These are phyloP conservation scores for Epinotia brunnichana DNA, from an alignment of 2,888 invertebrate species.

Conservation along the genomic window DNA sequence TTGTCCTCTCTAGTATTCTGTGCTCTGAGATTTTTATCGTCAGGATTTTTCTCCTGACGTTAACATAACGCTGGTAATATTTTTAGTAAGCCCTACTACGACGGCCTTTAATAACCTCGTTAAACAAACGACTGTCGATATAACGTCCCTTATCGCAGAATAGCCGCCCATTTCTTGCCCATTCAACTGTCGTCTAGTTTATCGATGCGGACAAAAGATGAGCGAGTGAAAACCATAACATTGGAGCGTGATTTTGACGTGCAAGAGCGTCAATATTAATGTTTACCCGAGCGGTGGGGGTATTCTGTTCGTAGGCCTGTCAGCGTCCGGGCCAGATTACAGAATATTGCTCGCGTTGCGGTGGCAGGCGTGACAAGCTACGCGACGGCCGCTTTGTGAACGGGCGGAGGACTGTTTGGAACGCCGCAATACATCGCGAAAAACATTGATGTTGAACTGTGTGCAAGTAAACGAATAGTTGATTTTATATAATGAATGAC, in stretches of 20 bases:
- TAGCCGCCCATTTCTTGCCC: constrained; percentile 32
- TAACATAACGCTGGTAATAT: neutral
- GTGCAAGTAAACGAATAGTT: neutral
- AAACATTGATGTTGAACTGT: neutral
- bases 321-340: constrained; percentile 54
- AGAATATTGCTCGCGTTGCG: constrained; percentile 47
- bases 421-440: constrained; percentile 8
- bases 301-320: constrained; percentile 47
- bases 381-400: constrained; percentile 29
- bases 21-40: constrained; percentile 2
- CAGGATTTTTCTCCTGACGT: neutral
- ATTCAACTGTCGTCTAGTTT: constrained; percentile 33
- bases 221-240: constrained; percentile 38
- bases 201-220: constrained; percentile 35
- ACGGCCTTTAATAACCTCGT: constrained; percentile 21
- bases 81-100: constrained; percentile 14
- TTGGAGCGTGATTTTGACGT: constrained; percentile 35
- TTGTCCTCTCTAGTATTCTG: too few relatives aligned
- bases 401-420: constrained; percentile 23
- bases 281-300: constrained; percentile 36
- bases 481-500: neutral
- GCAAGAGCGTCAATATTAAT: constrained; percentile 41
- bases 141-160: constrained; percentile 12
- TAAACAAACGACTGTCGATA: constrained; percentile 32
- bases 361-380: constrained; percentile 49